Evolutionary conservation across 1,140 invertebrate genomes (phyloP).

Genomic region (Sesamia nonagrioides): DNA sequence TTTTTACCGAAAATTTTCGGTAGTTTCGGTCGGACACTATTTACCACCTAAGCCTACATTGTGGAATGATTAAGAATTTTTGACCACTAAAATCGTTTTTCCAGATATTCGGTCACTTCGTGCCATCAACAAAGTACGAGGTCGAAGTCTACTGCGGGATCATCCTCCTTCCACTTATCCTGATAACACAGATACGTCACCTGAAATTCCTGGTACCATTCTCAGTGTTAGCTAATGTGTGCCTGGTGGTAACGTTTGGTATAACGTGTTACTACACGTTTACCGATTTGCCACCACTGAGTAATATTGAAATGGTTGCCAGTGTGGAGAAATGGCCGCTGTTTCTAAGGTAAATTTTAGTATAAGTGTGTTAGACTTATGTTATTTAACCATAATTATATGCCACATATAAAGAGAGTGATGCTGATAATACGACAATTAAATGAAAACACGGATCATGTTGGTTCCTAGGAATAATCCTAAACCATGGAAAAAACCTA

Average conservation of each 20-base stretch:
- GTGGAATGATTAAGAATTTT: not conserved
- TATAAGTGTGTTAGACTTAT: not conserved
- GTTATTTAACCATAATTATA: no score
- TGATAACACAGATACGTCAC: slow-evolving; percentile 90
- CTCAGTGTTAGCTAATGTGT: slow-evolving; percentile 91
- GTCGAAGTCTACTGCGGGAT: slow-evolving; percentile 88
- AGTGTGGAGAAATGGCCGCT: slow-evolving; percentile 88
- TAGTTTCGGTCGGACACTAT: no score
- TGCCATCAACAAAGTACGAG: slow-evolving; percentile 66
- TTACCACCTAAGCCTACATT: not conserved
- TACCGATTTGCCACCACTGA: slow-evolving; percentile 79
- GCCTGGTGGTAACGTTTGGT: slow-evolving; percentile 90
- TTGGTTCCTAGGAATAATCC: no score
- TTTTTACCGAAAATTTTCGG: no score
- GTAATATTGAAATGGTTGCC: slow-evolving; percentile 79
- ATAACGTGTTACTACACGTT: slow-evolving; percentile 93
- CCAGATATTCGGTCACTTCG: slow-evolving; percentile 83
- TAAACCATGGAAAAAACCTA: no score
- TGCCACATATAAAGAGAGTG: no score
- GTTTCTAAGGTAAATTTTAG: slow-evolving; percentile 88
- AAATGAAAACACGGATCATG: no score
- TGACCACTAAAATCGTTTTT: slow-evolving; percentile 54
- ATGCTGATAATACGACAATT: no score
- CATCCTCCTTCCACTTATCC: slow-evolving; percentile 88
- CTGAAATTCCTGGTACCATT: slow-evolving; percentile 93